Conservation (phyloP, 2,113 vertebrate species). For the Dendrocopos noguchii region DNA sequence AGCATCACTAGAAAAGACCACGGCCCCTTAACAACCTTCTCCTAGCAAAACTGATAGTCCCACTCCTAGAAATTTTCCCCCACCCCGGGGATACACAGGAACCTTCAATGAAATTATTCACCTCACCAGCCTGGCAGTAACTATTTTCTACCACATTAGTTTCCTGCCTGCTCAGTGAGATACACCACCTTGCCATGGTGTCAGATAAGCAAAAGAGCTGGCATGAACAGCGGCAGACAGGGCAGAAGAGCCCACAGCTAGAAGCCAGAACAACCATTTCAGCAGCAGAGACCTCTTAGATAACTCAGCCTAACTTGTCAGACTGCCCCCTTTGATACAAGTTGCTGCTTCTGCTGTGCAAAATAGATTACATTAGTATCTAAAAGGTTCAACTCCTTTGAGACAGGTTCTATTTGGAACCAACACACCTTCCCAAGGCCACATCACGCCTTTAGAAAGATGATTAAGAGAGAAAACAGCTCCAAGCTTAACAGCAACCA, state of each 20-base stretch:
- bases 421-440: neutral
- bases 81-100: accelerated
- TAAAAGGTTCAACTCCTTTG: neutral
- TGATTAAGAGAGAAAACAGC: neutral
- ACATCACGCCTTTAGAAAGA: neutral
- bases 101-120: neutral
- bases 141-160: neutral
- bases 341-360: neutral
- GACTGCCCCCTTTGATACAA: neutral
- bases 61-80: neutral
- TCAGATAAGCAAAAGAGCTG: constrained; percentile 10
- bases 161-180: neutral
- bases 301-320: neutral
- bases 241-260: neutral
- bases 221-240: neutral
- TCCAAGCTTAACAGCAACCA: neutral
- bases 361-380: neutral
- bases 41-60: neutral
- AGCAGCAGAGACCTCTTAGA: neutral
- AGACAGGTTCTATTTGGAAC: neutral
- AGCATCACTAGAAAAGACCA: neutral
- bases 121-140: neutral
- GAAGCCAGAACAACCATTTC: neutral
- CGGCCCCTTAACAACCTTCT: neutral
- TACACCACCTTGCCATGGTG: neutral